Base-by-base conservation (phyloP, 2,888 invertebrate genomes). In the Tachina fera region DNA sequence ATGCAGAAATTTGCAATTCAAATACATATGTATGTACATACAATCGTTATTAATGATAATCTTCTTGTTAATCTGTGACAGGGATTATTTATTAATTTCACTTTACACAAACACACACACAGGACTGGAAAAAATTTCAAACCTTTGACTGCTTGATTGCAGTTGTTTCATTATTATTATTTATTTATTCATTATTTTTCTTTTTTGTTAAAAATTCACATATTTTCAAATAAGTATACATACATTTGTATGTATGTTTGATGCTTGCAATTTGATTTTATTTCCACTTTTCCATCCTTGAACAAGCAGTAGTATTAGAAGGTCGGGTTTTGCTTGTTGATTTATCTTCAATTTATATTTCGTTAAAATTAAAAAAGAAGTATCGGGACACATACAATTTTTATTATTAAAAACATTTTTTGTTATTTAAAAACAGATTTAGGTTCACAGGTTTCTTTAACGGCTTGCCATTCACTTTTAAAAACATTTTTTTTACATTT, bases 11-110 rank as follows among this genome's bases (percentile, higher is more conserved):
- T 51, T 11, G 22, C 22, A 45, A 43, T n/a, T 63, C n/a, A 14
- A 11, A 63, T 51, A 10, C 19, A 31, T 9, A 41, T 10, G 65
- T 41, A 67, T 45, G 61, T 19, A 43, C 16, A n/a, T 6, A 71
- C 70, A 76, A 60, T 82, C 14, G 60, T 68, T 78, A 60, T 72
- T 74, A 61, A 74, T 74, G 56, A 49, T 51, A 45, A 39, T 75
- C 76, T 72, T 58, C 9, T 70, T 49, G 78, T n/a, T n/a, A n/a
- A 22, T 3, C 75, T 63, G 53, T 53, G 67, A 78, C 49, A 76
- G 16, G 49, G 70, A 70, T 31, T 72, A 39, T 74, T 74, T 51
- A 53, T 68, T 39, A 13, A 22, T 68, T 67, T 67, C 72, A 41
- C 53, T 41, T 31, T n/a, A 19, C 41, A 47, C 43, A 58, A 51